Percentiles rank a stretch among this genome's conserved stretches.
Conservation (phyloP, 2,113 vertebrate species). For the Phrynosoma blainvillii region DNA sequence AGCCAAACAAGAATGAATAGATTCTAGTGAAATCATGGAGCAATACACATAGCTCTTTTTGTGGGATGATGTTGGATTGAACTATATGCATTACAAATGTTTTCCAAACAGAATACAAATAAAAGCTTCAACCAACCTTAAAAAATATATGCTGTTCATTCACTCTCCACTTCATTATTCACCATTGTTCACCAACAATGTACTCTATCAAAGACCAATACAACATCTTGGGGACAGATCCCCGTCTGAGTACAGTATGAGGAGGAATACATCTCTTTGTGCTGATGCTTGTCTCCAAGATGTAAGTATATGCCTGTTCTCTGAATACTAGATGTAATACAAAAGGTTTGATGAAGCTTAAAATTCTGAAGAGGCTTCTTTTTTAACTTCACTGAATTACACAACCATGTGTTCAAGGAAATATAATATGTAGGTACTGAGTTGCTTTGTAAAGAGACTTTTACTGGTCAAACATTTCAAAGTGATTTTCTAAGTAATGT, state of each 20-base stretch:
- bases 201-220: background rate
- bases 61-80: background rate
- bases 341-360: conserved; percentile 4
- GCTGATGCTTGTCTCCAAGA: background rate
- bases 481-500: background rate
- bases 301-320: background rate
- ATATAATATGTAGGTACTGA: background rate
- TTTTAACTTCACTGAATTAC: background rate
- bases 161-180: background rate
- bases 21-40: background rate
- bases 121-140: background rate
- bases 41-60: background rate
- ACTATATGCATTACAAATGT: background rate
- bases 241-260: background rate
- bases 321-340: background rate
- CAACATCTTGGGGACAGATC: background rate
- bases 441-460: background rate
- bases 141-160: background rate
- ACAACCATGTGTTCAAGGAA: background rate
- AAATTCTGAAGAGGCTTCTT: background rate
- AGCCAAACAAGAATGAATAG: background rate
- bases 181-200: background rate
- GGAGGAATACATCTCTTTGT: background rate
- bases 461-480: background rate
- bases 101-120: conserved; percentile 10